Conservation (phyloP, 2,888 invertebrate genomes). For the Syrphus vitripennis region DNA sequence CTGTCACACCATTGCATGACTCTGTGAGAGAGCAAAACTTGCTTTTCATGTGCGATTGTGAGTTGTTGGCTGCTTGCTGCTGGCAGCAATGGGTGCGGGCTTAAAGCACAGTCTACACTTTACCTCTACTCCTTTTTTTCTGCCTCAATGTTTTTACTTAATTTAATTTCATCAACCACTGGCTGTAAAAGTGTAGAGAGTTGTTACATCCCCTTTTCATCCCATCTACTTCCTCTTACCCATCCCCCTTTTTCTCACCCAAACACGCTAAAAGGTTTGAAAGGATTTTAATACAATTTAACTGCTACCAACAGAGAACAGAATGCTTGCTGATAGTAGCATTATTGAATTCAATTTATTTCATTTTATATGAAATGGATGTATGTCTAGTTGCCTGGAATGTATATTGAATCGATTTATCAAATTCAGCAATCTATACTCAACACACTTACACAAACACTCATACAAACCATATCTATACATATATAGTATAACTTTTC, state of each 20-base stretch:
- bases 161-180: constrained; percentile 61
- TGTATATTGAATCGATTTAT: constrained; percentile 25
- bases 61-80: not conserved
- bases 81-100: constrained; percentile 20
- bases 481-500: not conserved
- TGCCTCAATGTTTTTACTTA: constrained; percentile 30
- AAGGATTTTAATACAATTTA: constrained; percentile 63
- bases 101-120: not conserved
- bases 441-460: not conserved
- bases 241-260: not conserved
- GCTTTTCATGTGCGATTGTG: not conserved
- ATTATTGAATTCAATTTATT: constrained; percentile 38
- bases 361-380: constrained; percentile 7
- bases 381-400: constrained; percentile 3
- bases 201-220: not conserved
- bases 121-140: not conserved
- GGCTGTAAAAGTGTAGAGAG: constrained; percentile 29
- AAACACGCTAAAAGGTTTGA: constrained; percentile 49
- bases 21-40: constrained; percentile 39
- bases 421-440: constrained; percentile 9
- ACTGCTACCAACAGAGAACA: constrained; percentile 19
- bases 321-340: constrained; percentile 24
- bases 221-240: no score
- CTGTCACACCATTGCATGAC: constrained; percentile 51
- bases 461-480: not conserved